phyloP scores from a whole-genome alignment of 2,888 invertebrate species.

The Leptopilina drosophilae region DNA sequence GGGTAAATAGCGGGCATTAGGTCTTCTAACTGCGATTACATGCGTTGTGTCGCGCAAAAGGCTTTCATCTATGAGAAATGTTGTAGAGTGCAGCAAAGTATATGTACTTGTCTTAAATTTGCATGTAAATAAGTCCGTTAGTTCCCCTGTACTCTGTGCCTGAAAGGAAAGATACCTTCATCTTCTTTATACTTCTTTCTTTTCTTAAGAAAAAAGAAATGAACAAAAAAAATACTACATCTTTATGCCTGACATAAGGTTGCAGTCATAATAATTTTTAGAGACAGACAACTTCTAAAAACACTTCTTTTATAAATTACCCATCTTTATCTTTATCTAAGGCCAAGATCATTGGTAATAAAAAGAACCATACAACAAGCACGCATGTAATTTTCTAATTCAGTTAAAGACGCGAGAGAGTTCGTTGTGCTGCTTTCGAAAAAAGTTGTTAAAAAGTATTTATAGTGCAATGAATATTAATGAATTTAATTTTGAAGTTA shows the following conservation, averaged over 20 bases:
- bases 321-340: neutral
- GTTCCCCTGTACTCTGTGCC: neutral
- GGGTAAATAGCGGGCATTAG: conserved; percentile 31
- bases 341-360: conserved; percentile 5
- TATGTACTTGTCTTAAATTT: conserved; percentile 17
- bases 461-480: too few relatives aligned
- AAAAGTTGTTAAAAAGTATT: too few relatives aligned
- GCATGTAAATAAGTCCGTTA: conserved; percentile 30
- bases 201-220: neutral
- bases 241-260: conserved; percentile 25
- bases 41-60: conserved; percentile 10
- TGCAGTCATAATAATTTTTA: conserved; percentile 18
- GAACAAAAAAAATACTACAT: neutral
- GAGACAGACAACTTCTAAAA: conserved; percentile 7
- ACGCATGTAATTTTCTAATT: neutral
- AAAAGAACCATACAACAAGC: neutral
- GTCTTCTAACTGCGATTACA: conserved; percentile 25
- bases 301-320: conserved; percentile 16
- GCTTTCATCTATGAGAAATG: conserved; percentile 14
- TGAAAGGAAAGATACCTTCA: conserved; percentile 14
- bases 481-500: too few relatives aligned
- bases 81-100: neutral
- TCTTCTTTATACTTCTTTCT: neutral
- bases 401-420: neutral
- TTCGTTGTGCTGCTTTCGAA: neutral